Conservation (phyloP, 2,113 vertebrate genomes). For the Nerophis lumbriciformis region DNA sequence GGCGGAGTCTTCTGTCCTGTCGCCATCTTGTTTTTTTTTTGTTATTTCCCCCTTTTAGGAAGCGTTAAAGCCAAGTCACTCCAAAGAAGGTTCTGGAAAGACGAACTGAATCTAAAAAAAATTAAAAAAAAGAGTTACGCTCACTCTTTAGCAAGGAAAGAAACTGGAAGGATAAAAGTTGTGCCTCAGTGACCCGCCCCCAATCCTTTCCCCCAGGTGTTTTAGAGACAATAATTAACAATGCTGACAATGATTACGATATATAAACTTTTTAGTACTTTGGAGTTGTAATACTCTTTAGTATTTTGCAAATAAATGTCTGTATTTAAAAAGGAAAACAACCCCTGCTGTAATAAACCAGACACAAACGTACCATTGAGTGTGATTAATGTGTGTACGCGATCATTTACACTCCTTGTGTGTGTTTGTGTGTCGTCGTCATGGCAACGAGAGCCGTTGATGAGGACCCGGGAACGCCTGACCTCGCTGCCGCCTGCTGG, state of each 20-base stretch:
- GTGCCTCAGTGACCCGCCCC: slow-evolving; percentile 54
- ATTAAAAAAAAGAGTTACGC: neutral
- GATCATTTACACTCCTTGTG: too few relatives aligned
- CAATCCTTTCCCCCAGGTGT: slow-evolving; percentile 16
- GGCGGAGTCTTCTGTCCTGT: slow-evolving; percentile 1
- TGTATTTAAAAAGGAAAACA: slow-evolving; percentile 67
- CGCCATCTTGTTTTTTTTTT: neutral
- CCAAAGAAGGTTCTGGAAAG: neutral
- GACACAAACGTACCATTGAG: neutral
- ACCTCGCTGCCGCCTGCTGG: too few relatives aligned
- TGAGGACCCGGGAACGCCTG: too few relatives aligned
- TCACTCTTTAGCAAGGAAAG: slow-evolving; percentile 21
- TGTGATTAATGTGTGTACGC: neutral
- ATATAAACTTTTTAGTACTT: slow-evolving; percentile 63
- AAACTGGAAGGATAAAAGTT: slow-evolving; percentile 43
- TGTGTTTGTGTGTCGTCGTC: too few relatives aligned
- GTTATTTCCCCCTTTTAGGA: too few relatives aligned
- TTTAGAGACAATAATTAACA: slow-evolving; percentile 48
- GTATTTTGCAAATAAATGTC: slow-evolving; percentile 68
- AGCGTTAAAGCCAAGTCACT: neutral
- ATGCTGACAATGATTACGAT: slow-evolving; percentile 40
- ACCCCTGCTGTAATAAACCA: slow-evolving; percentile 15
- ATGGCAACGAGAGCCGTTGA: too few relatives aligned
- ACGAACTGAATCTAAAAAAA: neutral
- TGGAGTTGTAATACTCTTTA: slow-evolving; percentile 68